phyloP scores from a whole-genome alignment of 2,888 invertebrate species.

The Morpho achilles region DNA sequence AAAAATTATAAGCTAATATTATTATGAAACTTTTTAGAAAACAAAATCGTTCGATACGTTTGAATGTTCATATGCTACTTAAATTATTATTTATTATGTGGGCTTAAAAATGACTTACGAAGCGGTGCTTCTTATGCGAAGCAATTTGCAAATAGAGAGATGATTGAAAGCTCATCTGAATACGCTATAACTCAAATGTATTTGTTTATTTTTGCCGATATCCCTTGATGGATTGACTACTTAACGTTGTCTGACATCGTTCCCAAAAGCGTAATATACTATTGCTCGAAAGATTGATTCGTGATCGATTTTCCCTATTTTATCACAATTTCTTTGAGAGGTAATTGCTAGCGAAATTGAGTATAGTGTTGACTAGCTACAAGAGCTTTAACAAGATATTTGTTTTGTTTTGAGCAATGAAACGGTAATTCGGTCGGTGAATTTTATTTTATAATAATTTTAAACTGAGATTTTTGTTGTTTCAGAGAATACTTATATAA shows the following conservation, averaged over 20 bases:
- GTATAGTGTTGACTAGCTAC: too few relatives aligned
- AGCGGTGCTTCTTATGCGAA: not conserved
- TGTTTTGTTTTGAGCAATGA: too few relatives aligned
- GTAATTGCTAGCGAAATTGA: not conserved
- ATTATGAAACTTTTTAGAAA: too few relatives aligned
- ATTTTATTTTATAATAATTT: too few relatives aligned
- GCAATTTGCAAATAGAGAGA: conserved; percentile 2
- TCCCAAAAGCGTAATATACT: conserved; percentile 6
- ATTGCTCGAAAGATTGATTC: conserved; percentile 7
- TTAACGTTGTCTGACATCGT: conserved; percentile 10
- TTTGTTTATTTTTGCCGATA: conserved; percentile 5
- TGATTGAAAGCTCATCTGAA: conserved; percentile 13
- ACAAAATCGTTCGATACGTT: too few relatives aligned
- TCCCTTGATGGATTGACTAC: conserved; percentile 10
- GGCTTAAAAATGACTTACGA: not conserved
- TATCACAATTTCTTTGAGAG: not conserved
- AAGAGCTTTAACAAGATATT: too few relatives aligned
- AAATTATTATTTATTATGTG: too few relatives aligned
- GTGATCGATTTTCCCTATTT: conserved; percentile 5
- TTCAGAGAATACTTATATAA: too few relatives aligned
- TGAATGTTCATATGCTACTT: too few relatives aligned
- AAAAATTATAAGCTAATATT: too few relatives aligned
- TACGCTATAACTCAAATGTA: conserved; percentile 6
- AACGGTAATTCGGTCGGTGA: too few relatives aligned
- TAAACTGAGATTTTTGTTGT: too few relatives aligned